Base-by-base conservation (phyloP, 2,113 vertebrate genomes). In the Corythoichthys intestinalis region DNA sequence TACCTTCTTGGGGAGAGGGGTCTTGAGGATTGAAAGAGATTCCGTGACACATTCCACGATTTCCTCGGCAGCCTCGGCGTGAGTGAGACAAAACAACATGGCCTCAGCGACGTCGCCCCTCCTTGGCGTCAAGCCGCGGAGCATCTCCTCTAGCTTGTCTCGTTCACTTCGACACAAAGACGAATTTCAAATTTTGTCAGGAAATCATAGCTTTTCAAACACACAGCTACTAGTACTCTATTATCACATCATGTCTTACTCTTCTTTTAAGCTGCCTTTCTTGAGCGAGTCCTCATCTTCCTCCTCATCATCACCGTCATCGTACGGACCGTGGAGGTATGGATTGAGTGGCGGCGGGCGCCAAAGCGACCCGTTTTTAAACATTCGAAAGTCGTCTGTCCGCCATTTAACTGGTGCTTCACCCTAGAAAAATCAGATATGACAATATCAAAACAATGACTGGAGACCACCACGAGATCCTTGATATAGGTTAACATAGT, bases 341-440 rank as follows among this genome's bases (percentile, higher is more conserved):
- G 97, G 97, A 80, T 99, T 99, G 59, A 99, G 87, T 0, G 96
- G 97, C 35, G 97, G 97, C 0, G 97, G 96, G 54, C 94, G 96
- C 97, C 97, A 99, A 62, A 98, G 88, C 0, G 97, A 99, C 44
- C 97, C 97, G 41, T 98, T 98, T 87, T 98, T 98, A 91, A 99
- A 99, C 95, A 99, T 96, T 57, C 96, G 93, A 78, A 97, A 98
- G 76, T 99, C 97, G 46, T 98, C 96, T 0, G 96, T 99, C 78
- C 92, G 91, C 97, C 97, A 99, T 82, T 98, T 98, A 58, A 93
- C 96, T 70, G 96, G 96, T 71, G 97, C 93, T 85, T 99, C 96
- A 71, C 97, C 97, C 97, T 99, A 85, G 0, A 2, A 11, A 61
- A 41, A 2, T 0, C 50, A 72, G 11, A 3, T 28, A 4, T 17